phyloP scores from a whole-genome alignment of 2,888 invertebrate species.

The Cabera pusaria region DNA sequence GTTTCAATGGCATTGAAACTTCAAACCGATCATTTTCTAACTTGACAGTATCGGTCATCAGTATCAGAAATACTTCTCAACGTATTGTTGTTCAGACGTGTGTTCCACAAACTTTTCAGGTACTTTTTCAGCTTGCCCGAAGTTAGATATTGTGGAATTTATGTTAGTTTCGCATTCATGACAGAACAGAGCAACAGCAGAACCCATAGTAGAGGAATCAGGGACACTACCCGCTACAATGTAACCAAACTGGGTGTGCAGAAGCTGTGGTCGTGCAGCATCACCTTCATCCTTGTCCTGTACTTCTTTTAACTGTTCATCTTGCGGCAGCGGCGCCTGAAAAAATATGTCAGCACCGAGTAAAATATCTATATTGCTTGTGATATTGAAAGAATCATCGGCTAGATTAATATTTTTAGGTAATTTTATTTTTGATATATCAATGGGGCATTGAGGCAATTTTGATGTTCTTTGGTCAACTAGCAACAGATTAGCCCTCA shows the following conservation, averaged over 20 bases:
- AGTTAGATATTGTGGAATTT: not conserved
- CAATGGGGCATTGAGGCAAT: too few species aligned
- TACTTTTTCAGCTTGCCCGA: not conserved
- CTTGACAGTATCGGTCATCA: not conserved
- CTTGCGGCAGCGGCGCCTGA: too few species aligned
- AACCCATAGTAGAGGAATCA: too few species aligned
- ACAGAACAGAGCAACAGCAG: conserved; percentile 1
- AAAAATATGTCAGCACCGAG: not conserved
- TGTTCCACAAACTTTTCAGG: not conserved
- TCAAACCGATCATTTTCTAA: conserved; percentile 3
- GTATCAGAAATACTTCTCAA: not conserved
- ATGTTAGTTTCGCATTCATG: not conserved
- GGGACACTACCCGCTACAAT: too few species aligned
- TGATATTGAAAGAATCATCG: not conserved
- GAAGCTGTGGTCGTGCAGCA: not conserved
- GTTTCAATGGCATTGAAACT: too few species aligned
- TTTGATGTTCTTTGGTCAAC: not conserved
- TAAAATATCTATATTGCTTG: not conserved
- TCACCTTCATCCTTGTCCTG: too few species aligned
- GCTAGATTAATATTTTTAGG: too few species aligned
- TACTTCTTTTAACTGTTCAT: not conserved
- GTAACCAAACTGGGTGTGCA: not conserved
- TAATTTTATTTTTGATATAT: too few species aligned
- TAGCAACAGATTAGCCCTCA: not conserved
- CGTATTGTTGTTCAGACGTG: not conserved